Evolutionary conservation across 2,113 vertebrate species (phyloP).

Genomic region (Trematocara zebra): DNA sequence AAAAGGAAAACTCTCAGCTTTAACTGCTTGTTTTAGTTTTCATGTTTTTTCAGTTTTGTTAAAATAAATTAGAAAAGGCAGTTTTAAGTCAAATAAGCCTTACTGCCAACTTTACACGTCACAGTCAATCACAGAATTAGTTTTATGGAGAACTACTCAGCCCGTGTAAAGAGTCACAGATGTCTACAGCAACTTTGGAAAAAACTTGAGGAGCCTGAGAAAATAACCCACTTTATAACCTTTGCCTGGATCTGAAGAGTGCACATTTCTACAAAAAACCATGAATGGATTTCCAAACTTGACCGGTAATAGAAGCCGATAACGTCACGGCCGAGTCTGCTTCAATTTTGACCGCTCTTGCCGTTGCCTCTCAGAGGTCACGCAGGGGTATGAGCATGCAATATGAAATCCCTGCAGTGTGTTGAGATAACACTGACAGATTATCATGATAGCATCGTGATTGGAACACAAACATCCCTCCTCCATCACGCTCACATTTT

Average conservation of each 20-base stretch:
- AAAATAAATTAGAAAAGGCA: not conserved
- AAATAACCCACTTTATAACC: not conserved
- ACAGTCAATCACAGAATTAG: not conserved
- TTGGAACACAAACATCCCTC: not conserved
- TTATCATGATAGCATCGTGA: not conserved
- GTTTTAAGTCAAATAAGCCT: not conserved
- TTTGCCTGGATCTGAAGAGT: rapidly evolving
- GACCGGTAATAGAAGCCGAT: not conserved
- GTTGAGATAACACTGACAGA: not conserved
- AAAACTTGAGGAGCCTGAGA: not conserved
- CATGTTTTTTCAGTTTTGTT: not conserved
- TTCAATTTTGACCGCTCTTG: not conserved
- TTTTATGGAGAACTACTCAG: not conserved
- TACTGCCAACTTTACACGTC: not conserved
- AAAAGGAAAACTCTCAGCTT: not conserved
- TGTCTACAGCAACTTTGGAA: not conserved
- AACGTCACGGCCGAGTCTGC: rapidly evolving
- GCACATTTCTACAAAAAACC: not conserved
- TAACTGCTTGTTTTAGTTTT: not conserved
- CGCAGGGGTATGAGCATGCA: rapidly evolving
- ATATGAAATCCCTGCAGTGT: not conserved
- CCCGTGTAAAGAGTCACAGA: not conserved
- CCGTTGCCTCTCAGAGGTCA: not conserved
- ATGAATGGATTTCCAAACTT: not conserved
- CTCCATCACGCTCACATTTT: not conserved